Percentiles rank a stretch among this genome's conserved stretches.
These are phyloP conservation scores for Pitangus sulphuratus DNA, from an alignment of 2,797 vertebrate species.

Conservation along the genomic window DNA sequence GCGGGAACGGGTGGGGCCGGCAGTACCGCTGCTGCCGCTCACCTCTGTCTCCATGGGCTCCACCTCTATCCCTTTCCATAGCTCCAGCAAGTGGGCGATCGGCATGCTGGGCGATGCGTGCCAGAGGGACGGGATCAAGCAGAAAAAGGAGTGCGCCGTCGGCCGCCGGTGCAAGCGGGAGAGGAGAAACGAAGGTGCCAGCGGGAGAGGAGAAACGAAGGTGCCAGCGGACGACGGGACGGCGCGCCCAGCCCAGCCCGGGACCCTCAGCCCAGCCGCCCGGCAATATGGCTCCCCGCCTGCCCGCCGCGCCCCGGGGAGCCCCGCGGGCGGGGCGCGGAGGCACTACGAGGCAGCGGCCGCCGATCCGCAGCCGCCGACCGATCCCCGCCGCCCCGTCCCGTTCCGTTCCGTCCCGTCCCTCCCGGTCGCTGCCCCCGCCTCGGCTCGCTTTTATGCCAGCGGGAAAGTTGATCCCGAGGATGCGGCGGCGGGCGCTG, in stretches of 20 bases:
- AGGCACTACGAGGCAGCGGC: not conserved
- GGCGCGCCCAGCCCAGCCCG: not conserved
- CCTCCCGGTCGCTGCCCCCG: not conserved
- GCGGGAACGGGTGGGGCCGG: not conserved
- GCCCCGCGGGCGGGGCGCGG: not conserved
- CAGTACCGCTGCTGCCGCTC: not conserved
- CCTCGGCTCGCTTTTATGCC: not conserved
- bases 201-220: rapidly evolving
- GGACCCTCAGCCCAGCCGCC: not conserved
- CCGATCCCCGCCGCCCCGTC: not conserved
- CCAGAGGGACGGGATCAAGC: not conserved
- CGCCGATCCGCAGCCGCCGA: not conserved
- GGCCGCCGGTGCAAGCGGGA: not conserved
- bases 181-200: rapidly evolving
- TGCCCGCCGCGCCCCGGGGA: not conserved
- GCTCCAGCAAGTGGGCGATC: conserved; percentile 78
- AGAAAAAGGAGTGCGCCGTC: not conserved
- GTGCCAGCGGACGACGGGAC: rapidly evolving
- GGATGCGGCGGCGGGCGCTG: conserved; percentile 54
- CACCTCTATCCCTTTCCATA: conserved; percentile 82
- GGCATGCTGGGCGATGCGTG: conserved; percentile 67
- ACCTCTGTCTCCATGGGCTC: conserved; percentile 80
- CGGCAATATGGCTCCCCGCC: not conserved
- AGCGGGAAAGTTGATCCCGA: conserved; percentile 62
- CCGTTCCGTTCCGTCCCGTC: not conserved